Base-by-base conservation (phyloP, 2,113 vertebrate species). In the Barnardius zonarius region DNA sequence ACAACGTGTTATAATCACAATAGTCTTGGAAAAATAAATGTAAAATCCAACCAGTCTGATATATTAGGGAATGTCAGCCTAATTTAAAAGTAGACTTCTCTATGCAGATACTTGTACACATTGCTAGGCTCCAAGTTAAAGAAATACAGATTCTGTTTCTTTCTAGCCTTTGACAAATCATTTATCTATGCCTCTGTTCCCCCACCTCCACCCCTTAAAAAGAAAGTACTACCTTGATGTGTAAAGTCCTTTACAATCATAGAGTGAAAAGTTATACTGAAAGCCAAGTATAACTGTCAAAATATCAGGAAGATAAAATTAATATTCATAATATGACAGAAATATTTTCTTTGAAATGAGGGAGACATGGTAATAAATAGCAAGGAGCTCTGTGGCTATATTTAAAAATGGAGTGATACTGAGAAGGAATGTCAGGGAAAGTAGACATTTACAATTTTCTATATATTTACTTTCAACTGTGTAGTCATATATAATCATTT, bases 231-330 rank as follows among this genome's bases (percentile, higher is more conserved):
- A 13, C 24, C 46, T 72, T 43, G 17, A 72, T 75, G 84, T 68
- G 17, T 59, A 17, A 84, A 87, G 62, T 51, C 33, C 41, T 84
- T 83, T 82, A 23, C 28, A 86, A 61, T 6, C 4, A 1, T 7
- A 49, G 39, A 75, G 23, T 78, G n/a, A 91, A 82, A 91, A 91
- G n/a, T 55, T 94, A 51, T 89, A 76, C 11, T 89, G 84, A 95
- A 95, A 96, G 33, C 54, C 67, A 91, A 94, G 55, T 69, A 73
- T 79, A 76, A 76, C 67, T 90, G 78, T 94, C 78, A 93, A 94
- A 95, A 88, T 91, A 91, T 48, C 72, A 94, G 55, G 43, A 83
- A 92, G 44, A 92, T 59, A 70, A 90, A 90, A 92, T 88, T 83
- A 95, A 79, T 67, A 86, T 86, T 92, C 59, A 75, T 54, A 83